Evolutionary conservation across 2,113 vertebrate genomes (phyloP).

Genomic region (Myotis lucifugus): DNA sequence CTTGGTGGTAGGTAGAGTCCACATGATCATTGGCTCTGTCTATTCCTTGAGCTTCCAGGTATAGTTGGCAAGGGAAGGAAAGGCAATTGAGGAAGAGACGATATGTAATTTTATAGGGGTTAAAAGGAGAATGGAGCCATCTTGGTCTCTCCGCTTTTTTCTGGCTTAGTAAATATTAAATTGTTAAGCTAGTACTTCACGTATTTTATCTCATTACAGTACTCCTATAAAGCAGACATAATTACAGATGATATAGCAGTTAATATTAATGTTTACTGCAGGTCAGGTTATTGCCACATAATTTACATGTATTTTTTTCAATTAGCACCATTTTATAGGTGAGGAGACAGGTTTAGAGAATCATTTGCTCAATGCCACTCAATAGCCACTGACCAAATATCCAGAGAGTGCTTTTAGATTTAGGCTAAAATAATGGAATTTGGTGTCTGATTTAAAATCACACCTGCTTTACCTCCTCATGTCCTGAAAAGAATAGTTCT

Average conservation of each 20-base stretch:
- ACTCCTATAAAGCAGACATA: background rate
- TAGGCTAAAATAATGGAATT: background rate
- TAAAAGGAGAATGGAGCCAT: background rate
- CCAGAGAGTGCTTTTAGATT: background rate
- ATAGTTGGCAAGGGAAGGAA: background rate
- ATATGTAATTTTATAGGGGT: background rate
- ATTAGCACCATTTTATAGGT: background rate
- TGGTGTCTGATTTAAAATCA: conserved; percentile 1
- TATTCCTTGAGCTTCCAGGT: background rate
- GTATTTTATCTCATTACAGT: background rate
- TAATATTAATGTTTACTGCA: conserved; percentile 48
- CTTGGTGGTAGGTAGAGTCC: background rate
- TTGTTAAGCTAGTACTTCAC: background rate
- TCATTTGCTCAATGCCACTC: background rate
- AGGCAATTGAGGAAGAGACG: background rate
- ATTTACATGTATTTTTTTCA: conserved; percentile 23
- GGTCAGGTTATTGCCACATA: conserved; percentile 12
- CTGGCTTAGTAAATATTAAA: conserved; percentile 5
- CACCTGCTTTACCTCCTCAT: background rate
- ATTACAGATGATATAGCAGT: background rate
- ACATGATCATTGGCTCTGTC: background rate
- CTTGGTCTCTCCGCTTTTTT: too few relatives aligned
- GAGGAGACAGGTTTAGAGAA: background rate
- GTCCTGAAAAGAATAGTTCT: background rate
- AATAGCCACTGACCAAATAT: background rate